These are phyloP conservation scores for Litocranius walleri DNA, from an alignment of 2,113 vertebrate genomes.

Conservation along the genomic window DNA sequence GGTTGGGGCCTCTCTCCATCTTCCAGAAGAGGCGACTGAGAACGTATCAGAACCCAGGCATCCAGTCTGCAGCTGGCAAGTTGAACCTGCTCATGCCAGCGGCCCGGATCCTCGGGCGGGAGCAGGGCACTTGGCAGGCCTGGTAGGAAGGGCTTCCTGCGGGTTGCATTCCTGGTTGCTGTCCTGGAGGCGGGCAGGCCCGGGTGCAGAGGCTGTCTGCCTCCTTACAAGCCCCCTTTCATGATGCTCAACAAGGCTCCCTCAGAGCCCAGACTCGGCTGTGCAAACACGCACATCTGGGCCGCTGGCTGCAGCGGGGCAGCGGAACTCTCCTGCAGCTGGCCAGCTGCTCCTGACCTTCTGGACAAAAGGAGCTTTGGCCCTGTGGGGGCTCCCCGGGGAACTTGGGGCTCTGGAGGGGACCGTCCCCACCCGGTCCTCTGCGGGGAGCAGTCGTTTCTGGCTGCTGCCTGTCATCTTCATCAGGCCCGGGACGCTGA, in stretches of 20 bases:
- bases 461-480: background rate
- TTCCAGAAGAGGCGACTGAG: background rate
- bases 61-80: background rate
- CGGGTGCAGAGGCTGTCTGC: background rate
- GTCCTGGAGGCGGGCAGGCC: constrained; percentile 64
- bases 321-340: constrained; percentile 55
- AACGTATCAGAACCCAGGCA: background rate
- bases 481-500: constrained; percentile 1
- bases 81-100: background rate
- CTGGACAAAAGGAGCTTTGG: constrained; percentile 67
- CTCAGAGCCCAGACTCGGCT: constrained; percentile 16
- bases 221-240: constrained; percentile 61
- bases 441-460: background rate
- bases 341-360: constrained; percentile 46
- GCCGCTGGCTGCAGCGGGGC: background rate
- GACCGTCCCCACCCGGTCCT: background rate
- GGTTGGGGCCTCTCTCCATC: background rate
- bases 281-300: constrained; percentile 58
- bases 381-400: constrained; percentile 43
- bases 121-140: constrained; percentile 49
- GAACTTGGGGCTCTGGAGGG: constrained; percentile 51
- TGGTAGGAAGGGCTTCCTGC: constrained; percentile 63
- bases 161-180: constrained; percentile 59
- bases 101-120: background rate
- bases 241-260: constrained; percentile 56